phyloP scores from a whole-genome alignment of 2,888 invertebrate genomes.

The Conus canariensis region DNA sequence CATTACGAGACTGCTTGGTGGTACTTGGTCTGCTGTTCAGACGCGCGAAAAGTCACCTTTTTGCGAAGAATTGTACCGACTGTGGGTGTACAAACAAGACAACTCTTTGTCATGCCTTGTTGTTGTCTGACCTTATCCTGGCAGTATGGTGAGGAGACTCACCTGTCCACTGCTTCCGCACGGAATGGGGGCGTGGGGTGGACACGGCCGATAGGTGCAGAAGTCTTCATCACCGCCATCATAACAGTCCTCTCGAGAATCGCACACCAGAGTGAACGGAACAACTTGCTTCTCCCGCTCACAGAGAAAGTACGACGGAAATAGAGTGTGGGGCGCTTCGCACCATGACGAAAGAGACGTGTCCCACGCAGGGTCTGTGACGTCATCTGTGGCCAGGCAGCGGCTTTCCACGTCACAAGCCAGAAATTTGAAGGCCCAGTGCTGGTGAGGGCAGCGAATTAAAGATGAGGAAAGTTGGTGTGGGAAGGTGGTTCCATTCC shows the following conservation, averaged over 20 bases:
- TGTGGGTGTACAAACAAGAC: too few relatives aligned
- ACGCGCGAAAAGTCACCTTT: too few relatives aligned
- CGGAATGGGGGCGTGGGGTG: neutral
- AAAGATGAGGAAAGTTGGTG: too few relatives aligned
- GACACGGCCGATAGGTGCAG: neutral
- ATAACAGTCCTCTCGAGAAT: neutral
- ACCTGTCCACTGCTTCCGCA: neutral
- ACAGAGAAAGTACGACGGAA: neutral
- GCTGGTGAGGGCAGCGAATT: neutral
- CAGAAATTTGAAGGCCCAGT: neutral
- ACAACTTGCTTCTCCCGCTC: neutral
- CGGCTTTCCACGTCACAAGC: neutral
- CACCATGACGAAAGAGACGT: neutral
- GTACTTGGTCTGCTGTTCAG: too few relatives aligned
- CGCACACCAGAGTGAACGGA: conserved; percentile 1
- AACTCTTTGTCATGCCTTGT: too few relatives aligned
- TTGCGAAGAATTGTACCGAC: too few relatives aligned
- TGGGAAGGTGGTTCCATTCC: too few relatives aligned
- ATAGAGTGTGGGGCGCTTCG: neutral
- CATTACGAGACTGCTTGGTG: too few relatives aligned
- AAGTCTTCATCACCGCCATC: neutral
- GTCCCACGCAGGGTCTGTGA: neutral
- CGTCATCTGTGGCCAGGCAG: neutral
- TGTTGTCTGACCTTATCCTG: too few relatives aligned
- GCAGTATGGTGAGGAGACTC: neutral